Conservation (phyloP, 2,797 vertebrate species). For the Leptatherina wallacei region DNA sequence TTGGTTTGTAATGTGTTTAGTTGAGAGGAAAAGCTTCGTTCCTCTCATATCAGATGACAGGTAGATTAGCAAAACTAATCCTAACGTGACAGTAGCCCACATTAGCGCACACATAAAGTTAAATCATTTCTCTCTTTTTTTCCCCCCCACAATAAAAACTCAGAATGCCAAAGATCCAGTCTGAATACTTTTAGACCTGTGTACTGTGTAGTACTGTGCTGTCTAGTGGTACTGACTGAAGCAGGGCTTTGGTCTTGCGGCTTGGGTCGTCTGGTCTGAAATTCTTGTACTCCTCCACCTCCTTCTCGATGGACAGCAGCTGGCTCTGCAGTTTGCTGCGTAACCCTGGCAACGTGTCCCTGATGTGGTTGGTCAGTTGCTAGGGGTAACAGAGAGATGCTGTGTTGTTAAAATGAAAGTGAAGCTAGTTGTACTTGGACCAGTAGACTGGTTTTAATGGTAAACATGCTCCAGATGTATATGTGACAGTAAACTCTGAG, state of each 20-base stretch:
- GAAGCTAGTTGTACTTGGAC: neutral
- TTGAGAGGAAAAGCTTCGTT: too few relatives aligned
- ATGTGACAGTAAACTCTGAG: too few relatives aligned
- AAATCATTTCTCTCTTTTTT: too few relatives aligned
- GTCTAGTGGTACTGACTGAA: conserved; percentile 83
- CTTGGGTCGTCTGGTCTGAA: conserved; percentile 93
- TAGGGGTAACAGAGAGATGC: conserved; percentile 53
- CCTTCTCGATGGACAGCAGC: conserved; percentile 96
- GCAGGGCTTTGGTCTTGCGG: conserved; percentile 95
- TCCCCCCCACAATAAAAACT: too few relatives aligned
- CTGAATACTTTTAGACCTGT: too few relatives aligned
- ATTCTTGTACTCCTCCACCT: conserved; percentile 96
- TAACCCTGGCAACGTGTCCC: conserved; percentile 92
- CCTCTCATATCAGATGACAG: too few relatives aligned
- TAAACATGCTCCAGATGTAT: neutral
- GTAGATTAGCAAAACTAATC: too few relatives aligned
- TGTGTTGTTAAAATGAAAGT: conserved; percentile 2
- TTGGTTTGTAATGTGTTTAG: too few relatives aligned
- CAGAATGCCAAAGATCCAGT: too few relatives aligned
- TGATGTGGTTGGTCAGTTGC: conserved; percentile 98
- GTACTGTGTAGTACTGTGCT: neutral
- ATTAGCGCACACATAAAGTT: too few relatives aligned
- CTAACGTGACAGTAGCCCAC: too few relatives aligned
- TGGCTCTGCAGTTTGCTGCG: conserved; percentile 95
- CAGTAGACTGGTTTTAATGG: neutral